Percentiles rank a stretch among this genome's conserved stretches.
These are phyloP conservation scores for Trochalopteron elliotii DNA, from an alignment of 2,113 vertebrate species.

Conservation along the genomic window DNA sequence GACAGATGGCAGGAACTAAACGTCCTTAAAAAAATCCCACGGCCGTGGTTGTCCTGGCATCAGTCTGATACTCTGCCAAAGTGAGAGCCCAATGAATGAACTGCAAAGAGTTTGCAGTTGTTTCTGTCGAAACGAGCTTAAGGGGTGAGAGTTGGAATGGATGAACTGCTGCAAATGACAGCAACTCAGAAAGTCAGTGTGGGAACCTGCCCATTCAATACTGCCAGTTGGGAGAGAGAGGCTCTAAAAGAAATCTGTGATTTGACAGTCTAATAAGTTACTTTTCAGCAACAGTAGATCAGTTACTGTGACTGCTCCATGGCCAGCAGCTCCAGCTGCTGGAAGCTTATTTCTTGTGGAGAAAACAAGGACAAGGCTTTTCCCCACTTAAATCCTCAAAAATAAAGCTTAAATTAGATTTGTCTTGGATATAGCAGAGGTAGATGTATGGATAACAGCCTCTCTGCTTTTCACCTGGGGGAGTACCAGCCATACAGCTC, in stretches of 20 bases:
- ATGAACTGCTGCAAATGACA: neutral
- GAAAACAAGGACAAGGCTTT: neutral
- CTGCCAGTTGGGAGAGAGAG: neutral
- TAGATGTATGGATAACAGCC: neutral
- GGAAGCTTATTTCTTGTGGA: neutral
- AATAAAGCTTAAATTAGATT: neutral
- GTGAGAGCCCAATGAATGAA: slow-evolving; percentile 11
- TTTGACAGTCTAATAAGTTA: neutral
- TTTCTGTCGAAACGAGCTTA: neutral
- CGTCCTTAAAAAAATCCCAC: slow-evolving; percentile 36
- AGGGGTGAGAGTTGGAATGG: neutral
- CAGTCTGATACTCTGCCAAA: slow-evolving; percentile 8
- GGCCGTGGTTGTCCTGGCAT: neutral
- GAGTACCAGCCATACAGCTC: neutral
- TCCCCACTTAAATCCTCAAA: neutral
- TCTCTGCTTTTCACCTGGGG: neutral
- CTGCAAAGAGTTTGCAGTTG: neutral
- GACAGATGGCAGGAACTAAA: slow-evolving; percentile 66
- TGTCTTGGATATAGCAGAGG: neutral
- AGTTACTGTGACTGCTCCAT: neutral
- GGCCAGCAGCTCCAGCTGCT: neutral
- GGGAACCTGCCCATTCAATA: neutral
- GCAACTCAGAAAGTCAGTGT: neutral
- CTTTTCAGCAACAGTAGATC: neutral
- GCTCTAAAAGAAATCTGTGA: neutral